These are phyloP conservation scores for Dicranocentrus wangi DNA, from an alignment of 2,888 invertebrate species.

Conservation along the genomic window DNA sequence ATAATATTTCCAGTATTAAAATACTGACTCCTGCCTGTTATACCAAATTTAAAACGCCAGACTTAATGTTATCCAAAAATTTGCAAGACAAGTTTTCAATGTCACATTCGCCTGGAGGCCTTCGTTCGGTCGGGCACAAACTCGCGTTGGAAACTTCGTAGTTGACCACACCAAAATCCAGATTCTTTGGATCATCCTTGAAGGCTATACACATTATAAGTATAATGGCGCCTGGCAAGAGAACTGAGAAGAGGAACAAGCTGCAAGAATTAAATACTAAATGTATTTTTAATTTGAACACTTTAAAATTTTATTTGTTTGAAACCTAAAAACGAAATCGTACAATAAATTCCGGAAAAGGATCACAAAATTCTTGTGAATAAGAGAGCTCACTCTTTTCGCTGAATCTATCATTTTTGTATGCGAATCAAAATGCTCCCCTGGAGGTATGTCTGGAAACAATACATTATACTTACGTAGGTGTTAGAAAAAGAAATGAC, in stretches of 20 bases:
- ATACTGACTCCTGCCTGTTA: too few species aligned
- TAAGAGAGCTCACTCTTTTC: background rate
- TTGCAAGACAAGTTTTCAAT: background rate
- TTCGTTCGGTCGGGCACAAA: background rate
- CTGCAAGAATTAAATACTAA: background rate
- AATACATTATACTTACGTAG: background rate
- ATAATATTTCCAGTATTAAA: background rate
- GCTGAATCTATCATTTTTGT: background rate
- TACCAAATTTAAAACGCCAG: background rate
- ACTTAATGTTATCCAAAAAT: background rate
- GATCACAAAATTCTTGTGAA: slow-evolving; percentile 1
- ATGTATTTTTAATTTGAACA: background rate
- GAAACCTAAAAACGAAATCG: background rate
- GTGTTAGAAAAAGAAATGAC: background rate
- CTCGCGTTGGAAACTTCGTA: background rate
- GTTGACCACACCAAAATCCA: background rate
- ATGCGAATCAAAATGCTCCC: background rate
- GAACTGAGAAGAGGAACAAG: background rate
- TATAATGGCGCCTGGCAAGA: background rate
- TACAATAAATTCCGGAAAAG: background rate
- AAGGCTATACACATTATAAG: background rate
- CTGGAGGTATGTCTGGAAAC: background rate
- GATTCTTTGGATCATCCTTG: background rate
- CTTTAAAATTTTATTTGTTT: background rate
- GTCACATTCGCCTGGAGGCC: background rate